These are phyloP conservation scores for Alouatta palliata DNA, from an alignment of 2,113 vertebrate species.

Conservation along the genomic window DNA sequence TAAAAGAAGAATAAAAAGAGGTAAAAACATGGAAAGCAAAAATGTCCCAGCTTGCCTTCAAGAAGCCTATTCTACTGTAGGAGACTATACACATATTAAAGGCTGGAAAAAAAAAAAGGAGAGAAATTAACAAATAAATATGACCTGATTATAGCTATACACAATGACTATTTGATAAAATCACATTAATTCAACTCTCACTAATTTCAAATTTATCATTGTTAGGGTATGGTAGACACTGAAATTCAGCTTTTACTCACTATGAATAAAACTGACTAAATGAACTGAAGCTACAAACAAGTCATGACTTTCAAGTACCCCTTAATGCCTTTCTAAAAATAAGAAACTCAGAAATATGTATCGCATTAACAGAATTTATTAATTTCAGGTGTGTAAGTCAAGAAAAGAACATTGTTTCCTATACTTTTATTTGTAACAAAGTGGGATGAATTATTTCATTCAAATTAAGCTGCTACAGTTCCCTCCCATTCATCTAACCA, in stretches of 20 bases:
- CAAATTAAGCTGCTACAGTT: background rate
- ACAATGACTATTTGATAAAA: background rate
- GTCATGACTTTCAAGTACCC: background rate
- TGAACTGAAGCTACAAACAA: background rate
- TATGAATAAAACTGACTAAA: background rate
- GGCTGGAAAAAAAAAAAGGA: background rate
- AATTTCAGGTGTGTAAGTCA: background rate
- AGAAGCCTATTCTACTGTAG: background rate
- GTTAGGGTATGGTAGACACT: background rate
- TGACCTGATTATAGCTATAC: background rate
- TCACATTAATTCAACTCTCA: background rate
- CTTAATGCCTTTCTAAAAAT: background rate
- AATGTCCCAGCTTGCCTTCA: background rate
- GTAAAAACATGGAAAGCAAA: background rate
- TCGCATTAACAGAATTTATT: background rate
- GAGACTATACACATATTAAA: background rate
- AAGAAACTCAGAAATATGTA: background rate
- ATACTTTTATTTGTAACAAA: background rate
- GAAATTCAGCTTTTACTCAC: background rate
- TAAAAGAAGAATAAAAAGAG: background rate
- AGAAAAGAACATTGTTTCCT: background rate
- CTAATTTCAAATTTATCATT: background rate
- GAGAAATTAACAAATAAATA: background rate
- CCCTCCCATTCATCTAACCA: background rate
- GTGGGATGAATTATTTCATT: background rate